A percentile compares a stretch with the other conserved stretches of the same genome.
Conservation (phyloP, 2,797 vertebrate species). For the Hyperoplus immaculatus region DNA sequence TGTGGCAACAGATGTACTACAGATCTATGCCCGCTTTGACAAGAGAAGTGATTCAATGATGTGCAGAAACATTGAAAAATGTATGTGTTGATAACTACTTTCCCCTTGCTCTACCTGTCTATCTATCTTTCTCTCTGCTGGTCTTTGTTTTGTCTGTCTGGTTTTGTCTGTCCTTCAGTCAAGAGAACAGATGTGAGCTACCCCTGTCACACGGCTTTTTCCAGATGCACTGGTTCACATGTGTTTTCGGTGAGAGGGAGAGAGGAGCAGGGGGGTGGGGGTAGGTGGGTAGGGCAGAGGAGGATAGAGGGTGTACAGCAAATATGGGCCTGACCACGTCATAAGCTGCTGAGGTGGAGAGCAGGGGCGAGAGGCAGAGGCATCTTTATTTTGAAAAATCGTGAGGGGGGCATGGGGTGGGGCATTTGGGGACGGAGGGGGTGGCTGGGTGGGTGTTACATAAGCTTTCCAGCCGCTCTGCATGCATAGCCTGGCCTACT, state of each 20-base stretch:
- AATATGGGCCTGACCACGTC: conserved; percentile 44
- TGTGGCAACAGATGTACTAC: conserved; percentile 61
- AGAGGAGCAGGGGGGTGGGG: conserved; percentile 5
- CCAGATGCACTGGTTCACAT: conserved; percentile 51
- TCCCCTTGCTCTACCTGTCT: conserved; percentile 2
- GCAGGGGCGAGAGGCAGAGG: conserved; percentile 28
- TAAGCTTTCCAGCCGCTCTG: conserved; percentile 78
- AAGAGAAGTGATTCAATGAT: conserved; percentile 26
- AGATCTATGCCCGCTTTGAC: conserved; percentile 21
- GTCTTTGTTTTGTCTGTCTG: conserved; percentile 27
- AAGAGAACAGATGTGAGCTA: conserved; percentile 72
- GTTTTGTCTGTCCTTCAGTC: conserved; percentile 48
- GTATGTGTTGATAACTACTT: conserved; percentile 11
- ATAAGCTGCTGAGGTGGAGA: conserved; percentile 43
- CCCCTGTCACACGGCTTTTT: conserved; percentile 52
- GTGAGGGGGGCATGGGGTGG: conserved; percentile 50
- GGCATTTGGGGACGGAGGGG: conserved; percentile 6
- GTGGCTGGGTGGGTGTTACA: conserved; percentile 66
- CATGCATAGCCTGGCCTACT: conserved; percentile 77
- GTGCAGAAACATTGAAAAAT: conserved; percentile 11
- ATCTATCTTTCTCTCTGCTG: neutral
- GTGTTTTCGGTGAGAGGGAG: conserved; percentile 37
- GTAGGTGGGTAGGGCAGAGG: neutral
- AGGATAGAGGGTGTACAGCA: conserved; percentile 29
- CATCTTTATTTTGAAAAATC: conserved; percentile 74